Conservation (phyloP, 2,797 vertebrate genomes). For the Lacerta viridis region DNA sequence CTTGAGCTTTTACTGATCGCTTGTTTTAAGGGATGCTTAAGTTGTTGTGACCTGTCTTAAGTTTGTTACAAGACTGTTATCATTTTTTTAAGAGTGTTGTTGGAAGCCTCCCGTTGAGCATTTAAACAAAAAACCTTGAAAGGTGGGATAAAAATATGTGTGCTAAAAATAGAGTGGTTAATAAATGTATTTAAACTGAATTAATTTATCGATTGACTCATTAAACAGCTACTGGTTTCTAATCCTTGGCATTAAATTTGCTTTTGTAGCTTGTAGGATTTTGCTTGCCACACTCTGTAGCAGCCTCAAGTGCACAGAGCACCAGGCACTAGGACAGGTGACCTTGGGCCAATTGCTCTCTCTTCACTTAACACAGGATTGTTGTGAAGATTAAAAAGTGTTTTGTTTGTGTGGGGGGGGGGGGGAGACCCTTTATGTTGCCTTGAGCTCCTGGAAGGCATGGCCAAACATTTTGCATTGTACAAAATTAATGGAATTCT, state of each 20-base stretch:
- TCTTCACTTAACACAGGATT: no score
- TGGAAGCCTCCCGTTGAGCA: no score
- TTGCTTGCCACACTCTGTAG: background rate
- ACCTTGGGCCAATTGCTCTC: background rate
- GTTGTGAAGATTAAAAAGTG: no score
- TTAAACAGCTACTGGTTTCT: no score
- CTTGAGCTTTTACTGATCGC: background rate
- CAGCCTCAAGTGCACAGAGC: no score
- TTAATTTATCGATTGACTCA: background rate
- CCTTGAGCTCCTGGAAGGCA: no score
- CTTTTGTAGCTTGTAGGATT: background rate
- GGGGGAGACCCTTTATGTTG: background rate
- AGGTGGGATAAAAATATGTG: background rate
- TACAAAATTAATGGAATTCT: background rate
- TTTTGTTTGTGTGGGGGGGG: no score
- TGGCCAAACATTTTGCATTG: background rate
- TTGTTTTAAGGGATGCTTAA: background rate
- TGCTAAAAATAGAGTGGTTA: no score
- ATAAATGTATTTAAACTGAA: background rate
- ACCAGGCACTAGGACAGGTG: background rate
- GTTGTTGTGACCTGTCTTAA: background rate
- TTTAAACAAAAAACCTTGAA: background rate
- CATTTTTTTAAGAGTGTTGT: no score
- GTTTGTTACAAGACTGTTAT: no score
- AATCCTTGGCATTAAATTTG: background rate